phyloP scores from a whole-genome alignment of 2,888 invertebrate genomes.

The Ariolimax columbianus region DNA sequence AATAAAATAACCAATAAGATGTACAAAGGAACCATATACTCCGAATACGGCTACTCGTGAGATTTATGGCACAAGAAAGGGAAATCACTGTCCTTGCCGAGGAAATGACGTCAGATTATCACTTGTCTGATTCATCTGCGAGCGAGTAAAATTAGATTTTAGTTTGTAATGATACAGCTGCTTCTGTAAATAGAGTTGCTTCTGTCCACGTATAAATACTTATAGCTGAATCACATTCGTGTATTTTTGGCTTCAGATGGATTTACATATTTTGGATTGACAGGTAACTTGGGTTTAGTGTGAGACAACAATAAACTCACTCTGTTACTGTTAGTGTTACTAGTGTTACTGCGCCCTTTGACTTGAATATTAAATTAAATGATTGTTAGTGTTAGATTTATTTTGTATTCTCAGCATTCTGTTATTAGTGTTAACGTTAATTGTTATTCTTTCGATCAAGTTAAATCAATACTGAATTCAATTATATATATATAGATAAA shows the following conservation, averaged over 20 bases:
- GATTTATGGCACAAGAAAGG: background rate
- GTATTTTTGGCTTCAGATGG: background rate
- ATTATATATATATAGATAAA: too few species aligned
- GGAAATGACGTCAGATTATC: slow-evolving; percentile 45
- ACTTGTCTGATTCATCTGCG: slow-evolving; percentile 26
- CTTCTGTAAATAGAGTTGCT: background rate
- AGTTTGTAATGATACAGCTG: background rate
- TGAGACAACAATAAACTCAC: too few species aligned
- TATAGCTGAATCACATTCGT: background rate
- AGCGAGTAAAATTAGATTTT: background rate
- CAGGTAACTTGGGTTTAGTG: too few species aligned
- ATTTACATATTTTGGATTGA: background rate
- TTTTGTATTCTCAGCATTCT: too few species aligned
- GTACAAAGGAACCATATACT: background rate
- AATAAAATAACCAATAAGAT: background rate
- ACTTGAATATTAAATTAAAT: too few species aligned
- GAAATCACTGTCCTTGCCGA: slow-evolving; percentile 3
- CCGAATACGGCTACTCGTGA: background rate
- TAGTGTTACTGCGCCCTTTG: too few species aligned
- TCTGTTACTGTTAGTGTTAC: too few species aligned
- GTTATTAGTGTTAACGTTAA: too few species aligned
- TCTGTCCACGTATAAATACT: background rate
- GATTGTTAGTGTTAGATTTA: too few species aligned
- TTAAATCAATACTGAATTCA: too few species aligned
- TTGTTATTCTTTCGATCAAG: too few species aligned